phyloP scores from a whole-genome alignment of 2,888 invertebrate species.

The Mythimna albipuncta region DNA sequence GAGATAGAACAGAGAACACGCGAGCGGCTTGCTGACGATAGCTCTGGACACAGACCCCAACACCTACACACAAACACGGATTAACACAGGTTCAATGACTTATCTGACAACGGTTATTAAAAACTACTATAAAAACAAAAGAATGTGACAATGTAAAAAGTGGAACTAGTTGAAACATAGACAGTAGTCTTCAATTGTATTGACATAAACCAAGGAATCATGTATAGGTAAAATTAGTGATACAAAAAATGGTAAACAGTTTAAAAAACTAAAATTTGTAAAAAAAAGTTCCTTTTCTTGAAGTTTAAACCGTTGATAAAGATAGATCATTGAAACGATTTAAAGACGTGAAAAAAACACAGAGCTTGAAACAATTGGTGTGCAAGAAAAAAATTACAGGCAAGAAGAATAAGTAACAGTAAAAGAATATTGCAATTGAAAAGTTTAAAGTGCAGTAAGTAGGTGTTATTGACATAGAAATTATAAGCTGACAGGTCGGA shows the following conservation, averaged over 20 bases:
- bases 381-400: slow-evolving; percentile 2
- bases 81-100: slow-evolving; percentile 35
- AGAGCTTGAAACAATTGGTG: neutral
- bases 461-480: slow-evolving; percentile 18
- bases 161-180: no score
- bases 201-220: neutral
- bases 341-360: neutral
- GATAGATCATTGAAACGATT: slow-evolving; percentile 14
- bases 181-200: neutral
- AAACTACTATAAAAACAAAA: neutral
- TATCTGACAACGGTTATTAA: neutral
- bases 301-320: neutral
- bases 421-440: slow-evolving; percentile 7
- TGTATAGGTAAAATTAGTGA: no score
- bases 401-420: neutral
- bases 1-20: slow-evolving; percentile 67
- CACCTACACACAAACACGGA: slow-evolving; percentile 66
- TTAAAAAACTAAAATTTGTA: neutral
- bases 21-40: slow-evolving; percentile 45
- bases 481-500: slow-evolving; percentile 1
- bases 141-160: neutral
- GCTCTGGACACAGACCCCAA: slow-evolving; percentile 63
- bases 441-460: slow-evolving; percentile 12
- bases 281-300: neutral
- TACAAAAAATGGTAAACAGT: neutral